Evolutionary conservation across 2,888 invertebrate genomes (phyloP).

Genomic region (Trichacis sp.): DNA sequence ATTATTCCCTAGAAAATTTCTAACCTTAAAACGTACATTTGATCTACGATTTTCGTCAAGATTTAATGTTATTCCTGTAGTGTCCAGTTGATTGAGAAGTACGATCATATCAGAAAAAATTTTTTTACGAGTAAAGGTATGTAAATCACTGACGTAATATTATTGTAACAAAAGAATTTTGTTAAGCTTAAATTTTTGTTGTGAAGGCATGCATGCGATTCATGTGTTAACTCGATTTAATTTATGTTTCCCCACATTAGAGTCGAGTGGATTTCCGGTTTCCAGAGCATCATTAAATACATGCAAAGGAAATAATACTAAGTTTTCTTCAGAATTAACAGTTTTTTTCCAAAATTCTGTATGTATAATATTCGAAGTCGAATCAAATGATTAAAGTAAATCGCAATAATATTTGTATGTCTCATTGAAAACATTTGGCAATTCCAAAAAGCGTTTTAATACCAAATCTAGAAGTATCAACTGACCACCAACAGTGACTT

Average conservation of each 20-base stretch:
- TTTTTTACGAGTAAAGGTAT: slow-evolving; percentile 5
- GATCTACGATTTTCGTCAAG: too few relatives aligned
- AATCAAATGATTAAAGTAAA: not conserved
- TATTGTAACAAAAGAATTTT: slow-evolving; percentile 26
- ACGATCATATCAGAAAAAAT: slow-evolving; percentile 18
- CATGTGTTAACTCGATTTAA: slow-evolving; percentile 22
- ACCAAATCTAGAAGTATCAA: slow-evolving; percentile 12
- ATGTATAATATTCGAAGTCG: too few relatives aligned
- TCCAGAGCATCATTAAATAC: slow-evolving; percentile 36
- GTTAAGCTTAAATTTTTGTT: slow-evolving; percentile 12
- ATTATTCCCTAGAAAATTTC: slow-evolving; percentile 17
- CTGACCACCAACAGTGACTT: slow-evolving; percentile 6
- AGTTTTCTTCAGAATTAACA: not conserved
- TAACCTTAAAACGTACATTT: not conserved
- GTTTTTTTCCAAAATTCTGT: not conserved
- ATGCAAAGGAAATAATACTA: slow-evolving; percentile 23
- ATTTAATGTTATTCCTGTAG: not conserved
- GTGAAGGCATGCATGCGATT: slow-evolving; percentile 28
- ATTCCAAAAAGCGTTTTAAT: slow-evolving; percentile 20
- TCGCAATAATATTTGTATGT: slow-evolving; percentile 9
- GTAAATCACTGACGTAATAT: slow-evolving; percentile 8
- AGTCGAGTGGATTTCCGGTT: slow-evolving; percentile 30
- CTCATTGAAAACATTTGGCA: slow-evolving; percentile 19
- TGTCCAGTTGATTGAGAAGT: not conserved
- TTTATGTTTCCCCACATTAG: slow-evolving; percentile 32